Base-by-base conservation (phyloP, 2,113 vertebrate species). In the Lepus americanus region DNA sequence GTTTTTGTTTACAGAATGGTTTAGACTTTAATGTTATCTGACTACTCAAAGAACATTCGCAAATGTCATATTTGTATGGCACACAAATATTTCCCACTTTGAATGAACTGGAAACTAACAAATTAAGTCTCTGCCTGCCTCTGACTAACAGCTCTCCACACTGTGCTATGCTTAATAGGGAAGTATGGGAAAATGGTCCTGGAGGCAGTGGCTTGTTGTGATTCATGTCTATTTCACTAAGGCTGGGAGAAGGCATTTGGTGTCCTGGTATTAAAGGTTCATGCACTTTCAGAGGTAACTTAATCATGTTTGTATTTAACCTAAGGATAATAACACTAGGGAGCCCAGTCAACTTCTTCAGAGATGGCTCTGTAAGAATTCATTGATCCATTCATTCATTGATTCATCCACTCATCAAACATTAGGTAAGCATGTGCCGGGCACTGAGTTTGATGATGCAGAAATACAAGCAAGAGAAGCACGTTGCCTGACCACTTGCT, bases 1-100 rank as follows among this genome's bases (percentile, higher is more conserved):
- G 96, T 4, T 96, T 98, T 98, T 98, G 96, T 98, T 98, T 98
- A 98, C 95, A 86, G 77, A 74, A 77, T 78, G 61, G 11, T 6
- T 94, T 87, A 93, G 89, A 70, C 31, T 95, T 85, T 87, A 95
- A 93, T 4, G 79, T 94, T 85, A 89, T 97, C 22, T 17, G 31
- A 96, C 69, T 73, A 97, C 90, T 77, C 95, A 97, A 95, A 95
- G 92, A 97, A 97, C 95, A 95, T n/a, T 93, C 93, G 90, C 95
- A 96, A 96, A 98, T 97, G 95, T 97, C 97, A 85, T 66, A 96
- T 98, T 97, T 96, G 31, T 95, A 85, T 73, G 87, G 94, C 77
- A 92, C 61, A 8, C 9, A 96, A 96, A 97, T 74, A 96, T 72
- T 89, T 97, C 79, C 96, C 13, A 91, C 76, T 89, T 92, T 87